Base-by-base conservation (phyloP, 2,888 invertebrate genomes). In the Plebejus melissa region DNA sequence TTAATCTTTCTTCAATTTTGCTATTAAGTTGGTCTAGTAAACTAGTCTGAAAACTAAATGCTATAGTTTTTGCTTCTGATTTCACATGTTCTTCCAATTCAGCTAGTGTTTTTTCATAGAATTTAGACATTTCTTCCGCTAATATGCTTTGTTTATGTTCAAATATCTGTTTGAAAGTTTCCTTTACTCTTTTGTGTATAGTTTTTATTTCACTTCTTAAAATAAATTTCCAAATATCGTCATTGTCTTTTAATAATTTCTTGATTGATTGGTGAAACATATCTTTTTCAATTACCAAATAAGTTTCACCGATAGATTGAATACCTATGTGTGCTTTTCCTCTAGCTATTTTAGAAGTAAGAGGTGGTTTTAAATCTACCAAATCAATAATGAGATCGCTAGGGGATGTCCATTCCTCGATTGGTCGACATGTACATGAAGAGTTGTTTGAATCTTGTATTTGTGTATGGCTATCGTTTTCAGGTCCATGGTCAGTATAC, bases 321-420 rank as follows among this genome's bases (percentile, higher is more conserved):
- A 93, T 90, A 60, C 93, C 93, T 83, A 88, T 83, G 78, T 93
- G 93, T 57, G 93, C 87, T 78, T 82, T 86, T 2, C 89, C 91
- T 83, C 91, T 86, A 22, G 87, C 88, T 76, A 91, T 89, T 86
- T 90, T 93, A 0, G 93, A 91, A 22, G 93, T 93, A 78, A 93
- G 91, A 0, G 93, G 93, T 58, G 92, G 90, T 46, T 83, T 83
- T 9, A 93, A 81, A 74, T 90, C 86, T 78, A 93, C 74, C 79
- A 83, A 84, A 28, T 86, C 90, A 78, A 91, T 88, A 60, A 93
- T 80, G 76, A 86, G 81, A 80, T 93, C 93, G 81, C 93, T 93
- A 9, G 93, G 93, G 60, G 93, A 93, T 70, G 83, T 80, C 93
- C 93, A 93, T 58, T 83, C 81, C 77, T 83, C 81, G 22, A 78